Evolutionary conservation across 2,113 vertebrate species (phyloP).

Genomic region (Gracilinanus agilis): DNA sequence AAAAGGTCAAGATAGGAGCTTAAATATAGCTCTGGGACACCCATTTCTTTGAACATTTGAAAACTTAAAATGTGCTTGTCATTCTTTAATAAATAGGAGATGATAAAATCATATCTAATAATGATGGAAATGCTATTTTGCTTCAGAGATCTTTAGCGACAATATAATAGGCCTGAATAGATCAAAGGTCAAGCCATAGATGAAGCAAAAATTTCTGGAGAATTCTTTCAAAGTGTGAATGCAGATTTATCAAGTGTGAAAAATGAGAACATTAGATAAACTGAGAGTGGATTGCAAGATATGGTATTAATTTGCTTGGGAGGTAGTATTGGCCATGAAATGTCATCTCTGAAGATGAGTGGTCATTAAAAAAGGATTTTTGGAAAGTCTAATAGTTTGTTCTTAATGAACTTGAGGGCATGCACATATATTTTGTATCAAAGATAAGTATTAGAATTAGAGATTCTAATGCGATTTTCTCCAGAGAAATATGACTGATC

Average conservation of each 20-base stretch:
- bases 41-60: background rate
- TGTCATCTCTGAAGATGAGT: background rate
- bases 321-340: background rate
- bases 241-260: background rate
- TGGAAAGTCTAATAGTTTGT: background rate
- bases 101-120: background rate
- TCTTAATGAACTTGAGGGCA: too few relatives aligned
- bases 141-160: background rate
- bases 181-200: background rate
- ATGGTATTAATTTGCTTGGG: background rate
- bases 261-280: background rate
- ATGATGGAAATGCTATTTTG: background rate
- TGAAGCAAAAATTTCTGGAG: background rate
- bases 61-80: background rate
- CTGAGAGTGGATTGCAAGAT: background rate
- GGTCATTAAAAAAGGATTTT: background rate
- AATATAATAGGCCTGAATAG: background rate
- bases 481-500: background rate
- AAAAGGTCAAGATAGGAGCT: background rate
- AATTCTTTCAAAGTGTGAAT: background rate
- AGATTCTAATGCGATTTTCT: background rate
- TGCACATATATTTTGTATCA: too few relatives aligned
- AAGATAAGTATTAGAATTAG: too few relatives aligned
- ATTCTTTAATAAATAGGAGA: background rate
- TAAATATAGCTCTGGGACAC: background rate